These are phyloP conservation scores for Nothoprocta pentlandii DNA, from an alignment of 2,113 vertebrate genomes.

Conservation along the genomic window DNA sequence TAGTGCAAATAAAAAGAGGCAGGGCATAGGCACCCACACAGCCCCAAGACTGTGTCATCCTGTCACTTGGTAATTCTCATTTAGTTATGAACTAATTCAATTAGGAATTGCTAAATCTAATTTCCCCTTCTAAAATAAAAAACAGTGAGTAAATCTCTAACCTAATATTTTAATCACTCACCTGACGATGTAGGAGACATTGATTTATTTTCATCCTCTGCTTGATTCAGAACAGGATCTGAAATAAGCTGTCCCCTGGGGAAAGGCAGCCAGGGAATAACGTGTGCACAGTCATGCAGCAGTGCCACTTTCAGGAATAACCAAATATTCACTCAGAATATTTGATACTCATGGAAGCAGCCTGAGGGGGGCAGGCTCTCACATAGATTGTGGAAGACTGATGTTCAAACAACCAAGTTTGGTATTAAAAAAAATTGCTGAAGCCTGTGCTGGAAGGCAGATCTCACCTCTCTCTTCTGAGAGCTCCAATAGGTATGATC, in stretches of 20 bases:
- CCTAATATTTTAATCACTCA: background rate
- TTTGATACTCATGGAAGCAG: background rate
- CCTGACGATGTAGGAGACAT: background rate
- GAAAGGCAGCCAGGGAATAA: background rate
- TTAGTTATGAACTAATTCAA: background rate
- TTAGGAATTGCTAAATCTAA: background rate
- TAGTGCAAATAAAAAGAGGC: background rate
- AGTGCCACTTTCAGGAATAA: background rate
- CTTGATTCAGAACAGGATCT: background rate
- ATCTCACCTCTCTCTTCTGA: background rate
- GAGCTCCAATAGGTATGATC: background rate
- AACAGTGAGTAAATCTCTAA: background rate
- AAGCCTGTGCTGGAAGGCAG: background rate
- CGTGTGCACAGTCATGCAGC: background rate
- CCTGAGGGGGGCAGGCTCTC: background rate
- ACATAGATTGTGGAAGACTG: background rate
- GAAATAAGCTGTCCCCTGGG: background rate
- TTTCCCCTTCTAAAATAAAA: background rate
- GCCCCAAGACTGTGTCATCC: fast-evolving
- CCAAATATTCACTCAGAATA: background rate
- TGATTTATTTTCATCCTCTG: background rate
- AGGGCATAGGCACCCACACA: fast-evolving
- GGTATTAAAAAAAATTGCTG: background rate
- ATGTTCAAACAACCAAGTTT: background rate
- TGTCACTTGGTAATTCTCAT: background rate